phyloP scores from a whole-genome alignment of 2,888 invertebrate genomes.

The Erebia ligea region DNA sequence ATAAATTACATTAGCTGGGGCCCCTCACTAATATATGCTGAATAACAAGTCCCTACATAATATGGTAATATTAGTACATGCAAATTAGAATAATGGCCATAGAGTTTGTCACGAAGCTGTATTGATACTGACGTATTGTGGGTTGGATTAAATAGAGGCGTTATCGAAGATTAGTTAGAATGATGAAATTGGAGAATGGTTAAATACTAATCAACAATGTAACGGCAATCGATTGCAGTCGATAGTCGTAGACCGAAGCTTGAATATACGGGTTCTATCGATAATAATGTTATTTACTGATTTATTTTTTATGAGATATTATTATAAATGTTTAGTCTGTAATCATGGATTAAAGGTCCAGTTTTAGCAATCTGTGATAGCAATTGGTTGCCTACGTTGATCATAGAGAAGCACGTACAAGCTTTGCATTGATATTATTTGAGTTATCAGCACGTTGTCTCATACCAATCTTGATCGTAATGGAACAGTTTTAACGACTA shows the following conservation, averaged over 20 bases:
- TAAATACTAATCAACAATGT: slow-evolving; percentile 18
- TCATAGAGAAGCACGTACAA: too few species aligned
- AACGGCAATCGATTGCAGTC: not conserved
- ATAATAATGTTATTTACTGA: not conserved
- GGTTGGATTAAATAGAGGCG: slow-evolving; percentile 26
- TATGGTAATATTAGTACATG: slow-evolving; percentile 51
- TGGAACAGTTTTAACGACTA: too few species aligned
- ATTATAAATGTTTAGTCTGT: slow-evolving; percentile 1
- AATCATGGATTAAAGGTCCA: not conserved
- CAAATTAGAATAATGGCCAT: slow-evolving; percentile 49
- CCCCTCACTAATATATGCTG: slow-evolving; percentile 46
- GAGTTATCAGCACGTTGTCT: too few species aligned
- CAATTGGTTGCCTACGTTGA: too few species aligned
- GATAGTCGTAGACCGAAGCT: slow-evolving; percentile 4
- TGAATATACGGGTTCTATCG: slow-evolving; percentile 8
- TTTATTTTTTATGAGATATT: not conserved
- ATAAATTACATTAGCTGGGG: slow-evolving; percentile 32
- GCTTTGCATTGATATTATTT: too few species aligned
- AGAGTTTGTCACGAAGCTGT: slow-evolving; percentile 40
- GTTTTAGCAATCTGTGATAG: too few species aligned
- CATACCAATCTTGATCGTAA: too few species aligned
- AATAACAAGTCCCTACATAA: slow-evolving; percentile 44
- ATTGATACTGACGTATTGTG: slow-evolving; percentile 35
- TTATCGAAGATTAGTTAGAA: slow-evolving; percentile 23
- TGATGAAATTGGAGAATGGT: slow-evolving; percentile 23